Evolutionary conservation across 2,113 vertebrate species (phyloP), one percentile per base, ranked within the genome.

Genomic region (Lipotes vexillifer): DNA sequence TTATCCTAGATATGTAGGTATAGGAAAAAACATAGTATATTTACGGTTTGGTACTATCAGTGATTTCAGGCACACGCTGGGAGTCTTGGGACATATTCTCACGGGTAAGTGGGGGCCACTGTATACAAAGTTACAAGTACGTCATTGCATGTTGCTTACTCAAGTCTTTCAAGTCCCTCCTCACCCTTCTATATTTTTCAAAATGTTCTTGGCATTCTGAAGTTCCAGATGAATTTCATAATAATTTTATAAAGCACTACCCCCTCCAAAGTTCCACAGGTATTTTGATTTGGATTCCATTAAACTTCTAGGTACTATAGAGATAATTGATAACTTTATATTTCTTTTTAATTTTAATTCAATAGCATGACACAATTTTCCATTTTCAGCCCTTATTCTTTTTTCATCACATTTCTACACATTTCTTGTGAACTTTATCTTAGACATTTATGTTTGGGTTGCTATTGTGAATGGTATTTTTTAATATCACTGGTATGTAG

Each of bases 81-180:
- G 77, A 36, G 21, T 23, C 49, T 23, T 57, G 52, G 49, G 25
- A 36, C 77, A 80, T 57, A 80, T 57, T 36, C 52, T 57, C 6
- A 36, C 21, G 13, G n/a, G 49, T 23, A 36, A 55, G 49, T n/a
- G 77, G 52, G 77, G 33, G 23, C 33, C 12, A 80, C 12, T 2
- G 14, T 9, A 66, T 2, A 57, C 71, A 44, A 80, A 75, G 68
- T 4, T 49, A 25, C 41, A 21, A 31, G 36, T 6, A 9, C 10
- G 0, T 33, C 46, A 27, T 1, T 4, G 15, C 38, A 14, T 2
- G 1, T 1, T 17, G 12, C 27, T 89, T 9, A 10, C 8, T 33
- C 29, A 20, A 20, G 20, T 7, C 44, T 20, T n/a, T 2, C 6
- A 36, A 55, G 38, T 20, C 17, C 41, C 38, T 49, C 27, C 29